A percentile compares a stretch with the other conserved stretches of the same genome.
Evolutionary conservation across 2,113 vertebrate species (phyloP).

Genomic region (Caracal caracal): DNA sequence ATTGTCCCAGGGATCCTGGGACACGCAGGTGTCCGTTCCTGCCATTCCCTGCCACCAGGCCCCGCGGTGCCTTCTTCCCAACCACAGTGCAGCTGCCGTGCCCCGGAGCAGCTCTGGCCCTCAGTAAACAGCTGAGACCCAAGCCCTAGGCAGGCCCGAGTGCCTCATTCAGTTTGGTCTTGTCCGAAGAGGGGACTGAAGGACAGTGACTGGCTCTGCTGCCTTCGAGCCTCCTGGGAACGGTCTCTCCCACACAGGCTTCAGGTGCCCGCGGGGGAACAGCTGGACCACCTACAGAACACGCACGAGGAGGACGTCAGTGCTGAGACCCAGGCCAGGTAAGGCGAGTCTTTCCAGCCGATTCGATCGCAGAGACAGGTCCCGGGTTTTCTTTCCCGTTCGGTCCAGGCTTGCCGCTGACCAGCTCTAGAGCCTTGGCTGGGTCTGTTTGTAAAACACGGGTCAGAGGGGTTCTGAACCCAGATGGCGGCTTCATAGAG

Average conservation of each 20-base stretch:
- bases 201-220: fast-evolving
- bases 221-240: fast-evolving
- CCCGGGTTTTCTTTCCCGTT: fast-evolving
- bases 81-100: fast-evolving
- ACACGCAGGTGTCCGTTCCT: neutral
- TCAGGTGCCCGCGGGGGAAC: slow-evolving; percentile 87
- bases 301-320: slow-evolving; percentile 75
- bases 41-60: fast-evolving
- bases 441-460: neutral
- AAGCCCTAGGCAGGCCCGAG: neutral
- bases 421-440: fast-evolving
- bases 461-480: neutral
- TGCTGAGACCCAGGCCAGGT: slow-evolving; percentile 83
- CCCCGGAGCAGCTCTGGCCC: neutral
- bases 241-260: slow-evolving; percentile 79
- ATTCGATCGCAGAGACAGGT: neutral
- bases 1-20: fast-evolving
- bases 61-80: fast-evolving
- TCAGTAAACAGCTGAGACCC: neutral
- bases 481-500: neutral
- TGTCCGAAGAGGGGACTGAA: neutral
- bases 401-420: neutral
- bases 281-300: slow-evolving; percentile 84
- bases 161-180: no score
- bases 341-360: neutral